Conservation (phyloP, 2,888 invertebrate species). For the Leptopilina syphax region DNA sequence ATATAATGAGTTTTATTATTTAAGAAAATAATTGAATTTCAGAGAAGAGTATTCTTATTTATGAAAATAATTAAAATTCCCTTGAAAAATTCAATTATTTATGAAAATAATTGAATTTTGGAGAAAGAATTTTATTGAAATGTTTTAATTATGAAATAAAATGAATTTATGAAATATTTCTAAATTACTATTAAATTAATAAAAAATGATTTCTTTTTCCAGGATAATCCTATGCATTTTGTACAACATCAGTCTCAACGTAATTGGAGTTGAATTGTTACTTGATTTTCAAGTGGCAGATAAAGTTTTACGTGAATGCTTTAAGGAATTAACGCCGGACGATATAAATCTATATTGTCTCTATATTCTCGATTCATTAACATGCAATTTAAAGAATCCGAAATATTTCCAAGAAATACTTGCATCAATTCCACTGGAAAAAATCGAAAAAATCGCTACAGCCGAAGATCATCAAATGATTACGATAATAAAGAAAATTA, state of each 20-base stretch:
- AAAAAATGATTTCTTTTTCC: conserved; percentile 39
- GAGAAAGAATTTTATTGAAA: too few relatives aligned
- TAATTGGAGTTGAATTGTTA: conserved; percentile 67
- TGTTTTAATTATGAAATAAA: too few relatives aligned
- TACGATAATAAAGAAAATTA: conserved; percentile 59
- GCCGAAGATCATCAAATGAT: conserved; percentile 54
- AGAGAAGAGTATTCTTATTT: too few relatives aligned
- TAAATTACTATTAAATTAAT: too few relatives aligned
- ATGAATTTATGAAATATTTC: too few relatives aligned
- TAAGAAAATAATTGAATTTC: too few relatives aligned
- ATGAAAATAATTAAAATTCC: too few relatives aligned
- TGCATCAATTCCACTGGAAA: conserved; percentile 57
- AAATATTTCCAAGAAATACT: conserved; percentile 57
- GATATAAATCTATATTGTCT: conserved; percentile 62
- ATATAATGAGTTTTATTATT: too few relatives aligned
- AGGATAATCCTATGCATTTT: conserved; percentile 73
- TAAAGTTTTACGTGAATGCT: conserved; percentile 58
- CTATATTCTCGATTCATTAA: conserved; percentile 65
- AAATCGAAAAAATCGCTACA: conserved; percentile 58
- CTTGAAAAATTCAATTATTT: too few relatives aligned
- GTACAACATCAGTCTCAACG: conserved; percentile 75
- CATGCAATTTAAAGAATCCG: conserved; percentile 60
- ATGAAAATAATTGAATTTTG: too few relatives aligned
- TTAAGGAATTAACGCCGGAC: conserved; percentile 57
- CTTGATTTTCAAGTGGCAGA: conserved; percentile 62